phyloP scores from a whole-genome alignment of 2,797 vertebrate genomes.

The Heterohyrax brucei region DNA sequence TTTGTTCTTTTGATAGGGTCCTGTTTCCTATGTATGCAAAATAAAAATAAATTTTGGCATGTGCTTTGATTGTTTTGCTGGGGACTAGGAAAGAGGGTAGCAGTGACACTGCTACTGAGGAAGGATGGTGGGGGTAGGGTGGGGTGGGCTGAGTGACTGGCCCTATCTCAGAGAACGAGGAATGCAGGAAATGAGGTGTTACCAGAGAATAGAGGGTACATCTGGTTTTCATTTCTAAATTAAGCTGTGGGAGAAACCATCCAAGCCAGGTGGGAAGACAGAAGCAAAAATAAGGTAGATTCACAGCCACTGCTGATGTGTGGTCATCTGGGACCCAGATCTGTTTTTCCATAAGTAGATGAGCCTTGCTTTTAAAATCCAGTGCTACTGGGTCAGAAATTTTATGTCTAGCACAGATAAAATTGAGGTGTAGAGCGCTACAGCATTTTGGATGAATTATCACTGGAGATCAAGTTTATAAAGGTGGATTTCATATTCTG shows the following conservation, averaged over 20 bases:
- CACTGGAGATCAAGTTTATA: neutral
- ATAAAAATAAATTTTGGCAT: slow-evolving; percentile 65
- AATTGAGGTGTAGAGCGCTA: too few species aligned
- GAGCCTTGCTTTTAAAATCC: neutral
- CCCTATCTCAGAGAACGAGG: neutral
- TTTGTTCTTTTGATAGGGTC: slow-evolving; percentile 76
- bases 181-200: neutral
- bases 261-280: neutral
- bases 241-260: neutral
- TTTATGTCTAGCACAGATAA: neutral
- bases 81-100: neutral
- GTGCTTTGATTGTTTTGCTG: neutral
- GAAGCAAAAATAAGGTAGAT: neutral
- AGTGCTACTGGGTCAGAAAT: neutral
- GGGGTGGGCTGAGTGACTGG: accelerated
- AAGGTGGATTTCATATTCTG: neutral
- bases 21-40: slow-evolving; percentile 75
- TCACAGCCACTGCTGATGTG: accelerated
- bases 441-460: neutral
- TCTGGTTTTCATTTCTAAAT: neutral
- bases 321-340: neutral
- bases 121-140: accelerated
- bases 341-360: neutral
- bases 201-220: neutral
- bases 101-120: neutral